Percentiles rank a stretch among this genome's conserved stretches.
phyloP scores from a whole-genome alignment of 2,113 vertebrate species.

The Noturus placidus region DNA sequence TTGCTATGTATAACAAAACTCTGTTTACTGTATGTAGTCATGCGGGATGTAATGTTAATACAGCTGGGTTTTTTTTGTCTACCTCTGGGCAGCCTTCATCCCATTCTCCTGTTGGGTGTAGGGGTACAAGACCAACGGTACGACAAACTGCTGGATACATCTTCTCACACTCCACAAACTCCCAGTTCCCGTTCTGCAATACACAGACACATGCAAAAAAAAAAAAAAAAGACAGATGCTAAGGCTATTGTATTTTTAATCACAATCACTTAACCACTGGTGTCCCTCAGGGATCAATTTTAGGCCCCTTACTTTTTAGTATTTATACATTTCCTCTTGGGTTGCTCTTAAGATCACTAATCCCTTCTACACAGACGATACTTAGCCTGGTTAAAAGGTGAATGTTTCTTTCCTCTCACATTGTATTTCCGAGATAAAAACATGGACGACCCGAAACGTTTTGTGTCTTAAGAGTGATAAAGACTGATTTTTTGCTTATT shows the following conservation, averaged over 20 bases:
- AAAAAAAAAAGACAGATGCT: not conserved
- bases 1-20: not conserved
- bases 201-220: not conserved
- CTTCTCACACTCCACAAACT: conserved; percentile 78
- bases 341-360: too few relatives aligned
- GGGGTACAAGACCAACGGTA: conserved; percentile 67
- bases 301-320: too few relatives aligned
- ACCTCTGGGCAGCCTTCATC: conserved; percentile 83
- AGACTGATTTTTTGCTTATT: too few relatives aligned
- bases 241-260: not conserved
- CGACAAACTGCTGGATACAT: conserved; percentile 78
- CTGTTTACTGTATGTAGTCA: not conserved
- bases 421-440: too few relatives aligned
- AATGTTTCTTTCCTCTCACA: too few relatives aligned
- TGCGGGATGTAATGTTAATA: not conserved
- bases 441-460: too few relatives aligned
- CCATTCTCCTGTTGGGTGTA: conserved; percentile 41
- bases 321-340: too few relatives aligned
- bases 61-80: conserved; percentile 18
- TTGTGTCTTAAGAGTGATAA: too few relatives aligned
- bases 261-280: not conserved
- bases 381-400: too few relatives aligned
- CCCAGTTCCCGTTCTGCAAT: conserved; percentile 73
- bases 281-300: too few relatives aligned
- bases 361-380: too few relatives aligned